These are phyloP conservation scores for Dipodomys spectabilis DNA, from an alignment of 2,113 vertebrate species.

Conservation along the genomic window DNA sequence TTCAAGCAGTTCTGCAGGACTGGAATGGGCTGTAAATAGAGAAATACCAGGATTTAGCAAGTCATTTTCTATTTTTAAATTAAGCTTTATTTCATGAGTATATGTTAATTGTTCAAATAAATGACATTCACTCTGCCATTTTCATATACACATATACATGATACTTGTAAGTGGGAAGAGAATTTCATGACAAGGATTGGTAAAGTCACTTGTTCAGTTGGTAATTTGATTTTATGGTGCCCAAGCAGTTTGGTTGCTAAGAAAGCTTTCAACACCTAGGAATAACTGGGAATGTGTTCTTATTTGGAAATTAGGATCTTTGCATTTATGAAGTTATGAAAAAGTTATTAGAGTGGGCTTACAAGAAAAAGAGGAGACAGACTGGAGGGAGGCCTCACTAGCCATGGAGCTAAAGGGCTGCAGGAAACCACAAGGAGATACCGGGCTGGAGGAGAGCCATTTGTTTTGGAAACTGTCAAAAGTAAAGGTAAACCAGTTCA, in stretches of 20 bases:
- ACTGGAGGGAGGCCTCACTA: not conserved
- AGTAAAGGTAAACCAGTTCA: not conserved
- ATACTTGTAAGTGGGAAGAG: slow-evolving; percentile 5
- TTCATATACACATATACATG: not conserved
- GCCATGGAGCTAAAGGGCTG: not conserved
- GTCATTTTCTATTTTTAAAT: not conserved
- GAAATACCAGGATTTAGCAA: slow-evolving; percentile 30
- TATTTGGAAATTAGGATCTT: slow-evolving; percentile 22
- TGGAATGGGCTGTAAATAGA: slow-evolving; percentile 69
- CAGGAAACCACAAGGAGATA: not conserved
- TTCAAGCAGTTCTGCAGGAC: slow-evolving; percentile 71
- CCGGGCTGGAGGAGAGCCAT: not conserved
- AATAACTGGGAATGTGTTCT: not conserved
- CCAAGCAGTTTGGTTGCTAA: slow-evolving; percentile 2
- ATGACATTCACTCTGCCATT: not conserved
- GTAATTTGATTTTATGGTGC: slow-evolving; percentile 10
- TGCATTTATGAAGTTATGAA: not conserved
- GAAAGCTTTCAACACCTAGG: not conserved
- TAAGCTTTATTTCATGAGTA: not conserved
- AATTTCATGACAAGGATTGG: not conserved
- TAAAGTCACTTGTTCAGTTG: not conserved
- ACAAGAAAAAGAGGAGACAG: not conserved
- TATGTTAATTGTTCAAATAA: not conserved
- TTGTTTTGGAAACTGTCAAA: not conserved
- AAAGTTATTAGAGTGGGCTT: not conserved